A percentile compares a stretch with the other conserved stretches of the same genome.
Conservation (phyloP, 2,888 invertebrate genomes). For the Epinotia ramella region DNA sequence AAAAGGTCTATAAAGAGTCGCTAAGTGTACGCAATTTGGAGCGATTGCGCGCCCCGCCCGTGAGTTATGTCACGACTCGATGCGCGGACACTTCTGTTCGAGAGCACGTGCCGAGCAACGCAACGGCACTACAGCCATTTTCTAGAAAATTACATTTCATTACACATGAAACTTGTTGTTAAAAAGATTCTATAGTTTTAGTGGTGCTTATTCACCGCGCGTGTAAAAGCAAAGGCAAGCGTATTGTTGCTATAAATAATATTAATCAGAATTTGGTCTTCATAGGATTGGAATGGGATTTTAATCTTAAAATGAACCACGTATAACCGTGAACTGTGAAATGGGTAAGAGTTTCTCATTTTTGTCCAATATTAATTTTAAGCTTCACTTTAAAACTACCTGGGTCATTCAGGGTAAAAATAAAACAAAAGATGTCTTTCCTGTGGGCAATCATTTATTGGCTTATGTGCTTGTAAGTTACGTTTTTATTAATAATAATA, state of each 20-base stretch:
- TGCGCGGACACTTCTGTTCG: conserved; percentile 77
- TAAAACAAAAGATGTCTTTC: too few relatives aligned
- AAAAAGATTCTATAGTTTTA: conserved; percentile 6
- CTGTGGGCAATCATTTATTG: too few relatives aligned
- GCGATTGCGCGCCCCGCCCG: conserved; percentile 64
- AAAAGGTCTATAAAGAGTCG: conserved; percentile 84
- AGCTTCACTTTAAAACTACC: too few relatives aligned
- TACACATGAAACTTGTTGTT: conserved; percentile 10
- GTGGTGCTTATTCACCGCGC: conserved; percentile 7
- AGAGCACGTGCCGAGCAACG: conserved; percentile 39
- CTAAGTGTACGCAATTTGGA: conserved; percentile 82
- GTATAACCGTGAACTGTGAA: too few relatives aligned
- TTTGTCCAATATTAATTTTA: too few relatives aligned
- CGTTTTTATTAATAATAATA: too few relatives aligned
- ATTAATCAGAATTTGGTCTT: background rate
- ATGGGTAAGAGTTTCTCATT: too few relatives aligned
- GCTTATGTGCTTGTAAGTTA: too few relatives aligned
- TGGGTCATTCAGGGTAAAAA: too few relatives aligned
- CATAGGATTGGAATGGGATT: too few relatives aligned
- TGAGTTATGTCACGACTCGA: conserved; percentile 77
- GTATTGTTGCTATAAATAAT: background rate
- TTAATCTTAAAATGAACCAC: too few relatives aligned
- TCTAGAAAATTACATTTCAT: conserved; percentile 17
- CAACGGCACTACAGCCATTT: conserved; percentile 26
- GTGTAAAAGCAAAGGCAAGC: too few relatives aligned